Evolutionary conservation across 2,797 vertebrate species (phyloP).

Genomic region (Semotilus atromaculatus): DNA sequence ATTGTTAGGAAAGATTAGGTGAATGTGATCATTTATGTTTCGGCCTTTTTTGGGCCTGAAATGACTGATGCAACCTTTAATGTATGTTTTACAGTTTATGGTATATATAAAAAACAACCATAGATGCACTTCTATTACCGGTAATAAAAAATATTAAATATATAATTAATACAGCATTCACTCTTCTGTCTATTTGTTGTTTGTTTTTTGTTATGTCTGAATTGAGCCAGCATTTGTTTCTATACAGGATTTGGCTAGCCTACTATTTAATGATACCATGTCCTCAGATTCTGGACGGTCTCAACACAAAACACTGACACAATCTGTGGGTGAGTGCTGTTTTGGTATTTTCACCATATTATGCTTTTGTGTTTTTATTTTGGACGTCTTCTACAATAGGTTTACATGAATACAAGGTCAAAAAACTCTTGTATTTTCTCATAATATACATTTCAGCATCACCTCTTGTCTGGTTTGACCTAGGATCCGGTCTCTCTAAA

Average conservation of each 20-base stretch:
- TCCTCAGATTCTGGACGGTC: slow-evolving; percentile 60
- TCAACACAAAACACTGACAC: slow-evolving; percentile 55
- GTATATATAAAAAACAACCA: background rate
- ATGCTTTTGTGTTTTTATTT: background rate
- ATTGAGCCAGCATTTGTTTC: slow-evolving; percentile 8
- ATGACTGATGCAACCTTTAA: no score
- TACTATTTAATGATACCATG: slow-evolving; percentile 85
- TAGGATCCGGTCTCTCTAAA: background rate
- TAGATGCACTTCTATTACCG: background rate
- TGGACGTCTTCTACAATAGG: background rate
- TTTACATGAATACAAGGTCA: background rate
- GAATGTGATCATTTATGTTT: no score
- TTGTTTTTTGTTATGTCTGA: background rate
- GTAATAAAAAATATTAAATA: background rate
- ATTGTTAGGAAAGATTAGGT: no score
- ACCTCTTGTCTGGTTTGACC: background rate
- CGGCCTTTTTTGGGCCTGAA: no score
- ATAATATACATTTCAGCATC: background rate
- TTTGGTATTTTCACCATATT: background rate
- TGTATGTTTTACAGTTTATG: background rate
- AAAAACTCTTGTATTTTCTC: background rate
- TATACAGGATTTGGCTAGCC: slow-evolving; percentile 81
- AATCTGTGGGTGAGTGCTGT: slow-evolving; percentile 69
- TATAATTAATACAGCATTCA: background rate
- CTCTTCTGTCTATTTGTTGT: background rate